A percentile compares a stretch with the other conserved stretches of the same genome.
These are phyloP conservation scores for roundworm (Caenorhabditis elegans) DNA, from an alignment of 1,140 invertebrate species.

Conservation along the genomic window DNA sequence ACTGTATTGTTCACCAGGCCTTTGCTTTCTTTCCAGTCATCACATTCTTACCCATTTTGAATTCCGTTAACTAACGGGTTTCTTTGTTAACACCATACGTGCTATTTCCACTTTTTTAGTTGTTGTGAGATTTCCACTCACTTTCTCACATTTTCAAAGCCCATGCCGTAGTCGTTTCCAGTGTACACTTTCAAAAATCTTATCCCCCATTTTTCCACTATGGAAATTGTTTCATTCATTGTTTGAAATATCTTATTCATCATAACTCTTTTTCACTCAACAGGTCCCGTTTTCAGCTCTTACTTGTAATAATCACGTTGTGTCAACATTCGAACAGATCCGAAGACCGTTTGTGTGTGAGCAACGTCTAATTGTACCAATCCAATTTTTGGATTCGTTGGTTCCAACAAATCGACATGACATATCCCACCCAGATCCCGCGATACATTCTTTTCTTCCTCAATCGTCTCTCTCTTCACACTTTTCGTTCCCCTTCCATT, in stretches of 20 bases:
- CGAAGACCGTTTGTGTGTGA: conserved; percentile 10
- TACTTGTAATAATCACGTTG: conserved; percentile 33
- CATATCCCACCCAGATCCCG: conserved; percentile 19
- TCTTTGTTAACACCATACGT: background rate
- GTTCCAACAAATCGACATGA: conserved; percentile 23
- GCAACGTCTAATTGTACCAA: background rate
- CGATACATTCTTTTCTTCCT: conserved; percentile 22
- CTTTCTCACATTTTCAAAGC: background rate
- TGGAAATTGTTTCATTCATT: background rate
- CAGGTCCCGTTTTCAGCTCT: background rate
- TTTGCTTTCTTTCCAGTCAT: background rate
- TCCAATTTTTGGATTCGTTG: conserved; percentile 22
- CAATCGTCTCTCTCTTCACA: background rate
- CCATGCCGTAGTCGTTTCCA: background rate
- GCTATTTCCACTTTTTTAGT: background rate
- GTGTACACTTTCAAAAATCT: background rate
- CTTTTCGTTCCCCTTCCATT: background rate
- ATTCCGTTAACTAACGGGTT: background rate
- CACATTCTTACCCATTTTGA: conserved; percentile 3
- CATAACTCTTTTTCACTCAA: background rate
- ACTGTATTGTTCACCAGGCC: no score
- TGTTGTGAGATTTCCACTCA: background rate
- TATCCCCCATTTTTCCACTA: background rate
- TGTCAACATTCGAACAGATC: conserved; percentile 26
- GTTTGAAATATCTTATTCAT: background rate